A percentile compares a stretch with the other conserved stretches of the same genome.
Conservation (phyloP, 2,797 vertebrate species). For the Sebastes diaconus region DNA sequence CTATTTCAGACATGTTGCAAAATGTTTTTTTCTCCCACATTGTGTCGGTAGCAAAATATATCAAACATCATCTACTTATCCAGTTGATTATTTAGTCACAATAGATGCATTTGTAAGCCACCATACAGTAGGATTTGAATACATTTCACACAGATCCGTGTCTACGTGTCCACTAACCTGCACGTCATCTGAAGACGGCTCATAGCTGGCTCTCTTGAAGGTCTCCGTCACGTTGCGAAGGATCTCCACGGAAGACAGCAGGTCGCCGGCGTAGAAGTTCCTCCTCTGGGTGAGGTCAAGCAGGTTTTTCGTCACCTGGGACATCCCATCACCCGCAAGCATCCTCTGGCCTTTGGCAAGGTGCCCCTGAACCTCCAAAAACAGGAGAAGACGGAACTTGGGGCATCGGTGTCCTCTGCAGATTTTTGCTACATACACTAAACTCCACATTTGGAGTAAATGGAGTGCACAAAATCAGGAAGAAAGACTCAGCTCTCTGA, state of each 20-base stretch:
- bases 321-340: slow-evolving; percentile 97
- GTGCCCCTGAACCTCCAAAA: slow-evolving; percentile 95
- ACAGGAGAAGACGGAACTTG: slow-evolving; percentile 78
- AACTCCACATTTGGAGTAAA: slow-evolving; percentile 64
- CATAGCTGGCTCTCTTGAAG: slow-evolving; percentile 97
- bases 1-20: slow-evolving; percentile 28
- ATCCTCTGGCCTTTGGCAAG: slow-evolving; percentile 96
- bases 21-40: not conserved
- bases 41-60: not conserved
- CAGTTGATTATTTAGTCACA: not conserved
- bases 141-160: not conserved
- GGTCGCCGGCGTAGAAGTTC: slow-evolving; percentile 97
- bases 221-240: slow-evolving; percentile 98
- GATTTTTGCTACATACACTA: slow-evolving; percentile 17
- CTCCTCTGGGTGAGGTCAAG: slow-evolving; percentile 97
- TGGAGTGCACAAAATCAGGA: slow-evolving; percentile 65
- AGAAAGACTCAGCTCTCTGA: slow-evolving; percentile 62
- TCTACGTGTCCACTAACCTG: slow-evolving; percentile 85
- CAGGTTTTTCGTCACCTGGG: slow-evolving; percentile 97
- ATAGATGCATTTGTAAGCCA: not conserved
- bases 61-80: not conserved
- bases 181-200: slow-evolving; percentile 96
- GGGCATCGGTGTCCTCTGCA: slow-evolving; percentile 69
- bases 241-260: slow-evolving; percentile 97
- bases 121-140: not conserved